Evolutionary conservation across 2,113 vertebrate species (phyloP), one percentile per base, ranked within the genome.

Genomic region (Tupaia chinensis): DNA sequence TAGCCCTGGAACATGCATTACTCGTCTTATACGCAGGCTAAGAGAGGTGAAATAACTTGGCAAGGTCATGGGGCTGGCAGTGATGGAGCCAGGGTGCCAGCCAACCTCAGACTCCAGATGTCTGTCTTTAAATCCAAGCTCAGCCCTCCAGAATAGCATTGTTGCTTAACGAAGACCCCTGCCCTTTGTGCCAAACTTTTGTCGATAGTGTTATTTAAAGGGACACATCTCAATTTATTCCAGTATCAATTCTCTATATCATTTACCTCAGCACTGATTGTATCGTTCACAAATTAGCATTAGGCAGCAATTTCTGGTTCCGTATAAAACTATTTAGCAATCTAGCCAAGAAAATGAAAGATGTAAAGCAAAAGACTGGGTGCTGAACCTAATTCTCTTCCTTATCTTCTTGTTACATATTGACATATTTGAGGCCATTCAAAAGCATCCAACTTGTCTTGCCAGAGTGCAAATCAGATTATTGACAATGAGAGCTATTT

Each of bases 321-420:
- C 93, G 74, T 92, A 91, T 96, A 95, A 96, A 95, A 96, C 95
- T 81, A 95, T 94, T 96, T 94, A 94, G 97, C 97, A 91, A 93
- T 96, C 96, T 79, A 60, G 88, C 93, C 95, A 85, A 85, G 97
- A 95, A 94, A 97, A 92, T 79, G 97, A 93, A 96, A 95, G 89
- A 96, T 82, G 95, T 74, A 86, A 87, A 82, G 94, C 69, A 11
- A 87, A 76, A 95, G 34, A 78, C 94, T 25, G 53, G 93, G 72
- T 91, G 95, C 94, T 4, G 65, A 83, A 92, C 94, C 95, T 98
- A 97, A 97, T 97, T 97, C 97, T 95, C 94, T 91, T 82, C 89
- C 97, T 98, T 96, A 98, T 98, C 97, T 97, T 77, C 95, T 93
- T 95, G 97, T 93, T 90, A 92, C 96, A 96, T 96, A 97, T 96